Percentiles rank a stretch among this genome's conserved stretches.
Conservation (phyloP, 2,888 invertebrate genomes). For the Crepidodera aurea region DNA sequence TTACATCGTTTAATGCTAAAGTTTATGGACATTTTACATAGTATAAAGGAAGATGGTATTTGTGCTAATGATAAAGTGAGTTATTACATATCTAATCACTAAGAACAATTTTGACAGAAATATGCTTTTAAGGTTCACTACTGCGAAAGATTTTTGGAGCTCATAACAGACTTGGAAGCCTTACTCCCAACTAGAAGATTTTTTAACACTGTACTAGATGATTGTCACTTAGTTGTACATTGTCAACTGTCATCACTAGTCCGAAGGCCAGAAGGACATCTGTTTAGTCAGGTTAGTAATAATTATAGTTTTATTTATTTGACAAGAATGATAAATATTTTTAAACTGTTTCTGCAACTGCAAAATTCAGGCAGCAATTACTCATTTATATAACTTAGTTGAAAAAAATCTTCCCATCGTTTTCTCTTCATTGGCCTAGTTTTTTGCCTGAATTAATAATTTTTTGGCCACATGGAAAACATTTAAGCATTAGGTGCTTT, state of each 20-base stretch:
- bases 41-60: constrained; percentile 71
- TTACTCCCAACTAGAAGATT: constrained; percentile 94
- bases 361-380: too few relatives aligned
- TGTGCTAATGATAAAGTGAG: constrained; percentile 67
- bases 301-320: not conserved
- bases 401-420: too few relatives aligned
- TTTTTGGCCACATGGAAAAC: too few relatives aligned
- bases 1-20: constrained; percentile 85
- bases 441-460: too few relatives aligned
- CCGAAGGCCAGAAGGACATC: constrained; percentile 81
- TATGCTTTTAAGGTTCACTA: constrained; percentile 69
- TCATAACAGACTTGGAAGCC: constrained; percentile 96
- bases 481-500: too few relatives aligned
- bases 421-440: too few relatives aligned
- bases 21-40: constrained; percentile 83
- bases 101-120: not conserved
- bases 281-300: constrained; percentile 86
- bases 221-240: constrained; percentile 90
- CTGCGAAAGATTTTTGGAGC: constrained; percentile 94
- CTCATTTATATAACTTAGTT: too few relatives aligned
- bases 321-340: too few relatives aligned
- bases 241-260: constrained; percentile 83
- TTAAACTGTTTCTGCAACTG: too few relatives aligned
- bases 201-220: constrained; percentile 95
- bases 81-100: not conserved